Base-by-base conservation (phyloP, 2,113 vertebrate species). In the Peromyscus leucopus region DNA sequence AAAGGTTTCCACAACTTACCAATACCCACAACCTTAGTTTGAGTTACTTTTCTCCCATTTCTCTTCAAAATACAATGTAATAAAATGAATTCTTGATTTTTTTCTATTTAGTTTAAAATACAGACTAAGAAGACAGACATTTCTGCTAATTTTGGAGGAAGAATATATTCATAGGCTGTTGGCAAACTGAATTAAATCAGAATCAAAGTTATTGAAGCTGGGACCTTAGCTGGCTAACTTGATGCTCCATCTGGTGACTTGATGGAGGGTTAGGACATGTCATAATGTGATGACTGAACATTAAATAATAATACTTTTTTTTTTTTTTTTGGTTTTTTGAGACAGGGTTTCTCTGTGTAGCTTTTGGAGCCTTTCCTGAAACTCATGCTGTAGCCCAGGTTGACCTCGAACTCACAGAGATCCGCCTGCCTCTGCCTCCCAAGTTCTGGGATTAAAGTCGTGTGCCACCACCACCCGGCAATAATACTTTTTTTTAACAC, bases 31-130 rank as follows among this genome's bases (percentile, higher is more conserved):
- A 0, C 5, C 55, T 57, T 39, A n/a, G 28, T 84, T 75, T 74
- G 22, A 46, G 42, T 74, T 4, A 63, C 10, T 75, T 4, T 26
- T 51, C 71, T n/a, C 59, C 19, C 94, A 11, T 84, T 85, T 94
- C 3, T 86, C 21, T 89, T 65, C 8, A 61, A 82, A 19, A 42
- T 9, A 28, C 8, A 16, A 63, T 42, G 24, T 42, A 57, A 84
- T 42, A 28, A 42, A 63, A 11, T 46, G 1, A 76, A 1, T 86
- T 76, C 16, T 63, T 7, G 71, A 3, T 80, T 95, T 71, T 17
- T 61, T 72, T 48, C 46, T 26, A 33, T 78, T 80, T 84, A n/a
- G 42, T 75, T 82, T 93, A 82, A 94, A 92, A 85, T 51, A 19
- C 24, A 85, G 48, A 59, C 36, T 74, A 80, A 88, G 67, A 39